Percentiles rank a stretch among this genome's conserved stretches.
Evolutionary conservation across 2,797 vertebrate genomes (phyloP).

Genomic region (Megaceryle alcyon): DNA sequence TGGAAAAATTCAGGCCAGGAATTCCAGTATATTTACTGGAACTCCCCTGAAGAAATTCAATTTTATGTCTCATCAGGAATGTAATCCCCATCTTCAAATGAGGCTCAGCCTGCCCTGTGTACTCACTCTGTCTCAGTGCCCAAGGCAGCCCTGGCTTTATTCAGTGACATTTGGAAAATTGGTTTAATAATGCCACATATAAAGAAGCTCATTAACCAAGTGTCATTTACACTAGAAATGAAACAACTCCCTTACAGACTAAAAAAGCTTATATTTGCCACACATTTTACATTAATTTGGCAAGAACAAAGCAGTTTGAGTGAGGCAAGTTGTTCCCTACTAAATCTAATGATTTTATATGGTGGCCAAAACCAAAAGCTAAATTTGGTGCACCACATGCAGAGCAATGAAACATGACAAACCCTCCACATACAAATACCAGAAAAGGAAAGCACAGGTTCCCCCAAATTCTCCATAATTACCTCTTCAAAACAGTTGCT

Average conservation of each 20-base stretch:
- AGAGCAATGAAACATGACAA: not conserved
- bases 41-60: not conserved
- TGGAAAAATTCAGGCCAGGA: not conserved
- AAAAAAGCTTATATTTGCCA: not conserved
- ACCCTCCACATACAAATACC: not conserved
- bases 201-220: fast-evolving
- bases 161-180: not conserved
- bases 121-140: not conserved
- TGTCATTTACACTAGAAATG: not conserved
- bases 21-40: not conserved
- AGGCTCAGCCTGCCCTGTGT: not conserved
- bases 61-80: not conserved
- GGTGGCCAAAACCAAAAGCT: not conserved
- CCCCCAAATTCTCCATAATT: not conserved
- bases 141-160: not conserved
- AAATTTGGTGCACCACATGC: not conserved
- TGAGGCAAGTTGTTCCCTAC: not conserved
- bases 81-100: not conserved
- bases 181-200: not conserved
- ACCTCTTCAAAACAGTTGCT: not conserved
- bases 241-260: not conserved
- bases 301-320: not conserved
- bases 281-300: not conserved
- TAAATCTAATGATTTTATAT: not conserved
- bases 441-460: not conserved